Conservation (phyloP, 2,888 invertebrate genomes). For the Dicyrtoma fusca region DNA sequence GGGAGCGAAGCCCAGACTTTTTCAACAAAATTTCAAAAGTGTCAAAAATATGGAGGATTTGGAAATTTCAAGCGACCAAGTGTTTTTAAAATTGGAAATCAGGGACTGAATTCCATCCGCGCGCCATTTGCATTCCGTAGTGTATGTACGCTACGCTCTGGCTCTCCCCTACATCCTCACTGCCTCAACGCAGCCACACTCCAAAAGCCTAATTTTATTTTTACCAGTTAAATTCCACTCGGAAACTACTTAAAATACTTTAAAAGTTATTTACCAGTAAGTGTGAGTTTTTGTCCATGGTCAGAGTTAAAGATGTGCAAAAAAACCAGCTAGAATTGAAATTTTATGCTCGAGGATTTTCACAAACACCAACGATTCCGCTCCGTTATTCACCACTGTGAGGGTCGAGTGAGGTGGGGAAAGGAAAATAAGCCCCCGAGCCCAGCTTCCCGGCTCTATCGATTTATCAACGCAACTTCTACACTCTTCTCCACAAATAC, state of each 20-base stretch:
- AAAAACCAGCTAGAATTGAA: slow-evolving; percentile 54
- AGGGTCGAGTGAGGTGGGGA: slow-evolving; percentile 25
- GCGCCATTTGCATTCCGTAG: slow-evolving; percentile 26
- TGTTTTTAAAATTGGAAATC: not conserved
- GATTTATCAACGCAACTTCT: not conserved
- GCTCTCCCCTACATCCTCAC: too few species aligned
- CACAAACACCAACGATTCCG: slow-evolving; percentile 52
- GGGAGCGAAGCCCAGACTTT: slow-evolving; percentile 36
- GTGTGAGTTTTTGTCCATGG: slow-evolving; percentile 48
- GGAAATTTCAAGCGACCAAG: not conserved
- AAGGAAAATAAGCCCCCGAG: slow-evolving; percentile 15
- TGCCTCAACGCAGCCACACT: too few species aligned
- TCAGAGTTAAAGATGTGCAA: slow-evolving; percentile 48
- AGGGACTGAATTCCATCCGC: not conserved
- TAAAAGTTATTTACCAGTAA: slow-evolving; percentile 52
- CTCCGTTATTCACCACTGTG: slow-evolving; percentile 40
- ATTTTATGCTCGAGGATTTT: slow-evolving; percentile 54
- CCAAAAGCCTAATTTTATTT: too few species aligned
- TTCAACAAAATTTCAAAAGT: not conserved
- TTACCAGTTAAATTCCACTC: not conserved
- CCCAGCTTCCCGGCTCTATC: slow-evolving; percentile 11
- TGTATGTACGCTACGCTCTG: not conserved
- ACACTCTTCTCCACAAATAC: not conserved
- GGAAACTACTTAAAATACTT: slow-evolving; percentile 22
- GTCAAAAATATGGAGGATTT: not conserved